Conservation (phyloP, 2,797 vertebrate genomes). For the Sciurus carolinensis region DNA sequence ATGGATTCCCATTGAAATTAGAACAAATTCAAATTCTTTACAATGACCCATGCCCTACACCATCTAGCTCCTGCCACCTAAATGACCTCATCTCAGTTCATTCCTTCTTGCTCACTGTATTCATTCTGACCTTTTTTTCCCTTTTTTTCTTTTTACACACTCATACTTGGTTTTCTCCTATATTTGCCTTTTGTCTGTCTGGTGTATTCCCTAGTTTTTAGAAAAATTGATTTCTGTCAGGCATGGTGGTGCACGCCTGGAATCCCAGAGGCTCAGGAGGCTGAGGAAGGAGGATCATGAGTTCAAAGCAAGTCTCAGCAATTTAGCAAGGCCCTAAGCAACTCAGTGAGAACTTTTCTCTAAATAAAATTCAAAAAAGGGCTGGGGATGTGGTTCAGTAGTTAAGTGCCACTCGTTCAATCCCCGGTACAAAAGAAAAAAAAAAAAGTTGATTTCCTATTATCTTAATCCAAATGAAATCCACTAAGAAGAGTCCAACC, state of each 20-base stretch:
- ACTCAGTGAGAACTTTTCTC: no score
- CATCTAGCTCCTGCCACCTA: not conserved
- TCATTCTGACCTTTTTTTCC: not conserved
- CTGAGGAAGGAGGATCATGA: no score
- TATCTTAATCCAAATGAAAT: not conserved
- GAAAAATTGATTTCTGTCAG: no score
- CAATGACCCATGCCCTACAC: not conserved
- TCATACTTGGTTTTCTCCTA: not conserved
- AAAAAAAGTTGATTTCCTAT: not conserved
- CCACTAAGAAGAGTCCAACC: not conserved
- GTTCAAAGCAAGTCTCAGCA: no score
- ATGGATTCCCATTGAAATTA: not conserved
- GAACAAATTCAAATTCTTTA: not conserved
- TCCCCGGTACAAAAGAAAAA: no score
- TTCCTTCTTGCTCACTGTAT: not conserved
- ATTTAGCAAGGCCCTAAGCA: no score
- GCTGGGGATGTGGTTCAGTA: no score
- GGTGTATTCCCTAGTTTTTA: not conserved
- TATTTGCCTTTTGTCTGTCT: not conserved
- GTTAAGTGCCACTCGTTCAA: no score
- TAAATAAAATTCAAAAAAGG: no score
- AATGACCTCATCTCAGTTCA: not conserved
- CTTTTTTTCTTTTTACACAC: not conserved
- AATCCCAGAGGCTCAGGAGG: no score
- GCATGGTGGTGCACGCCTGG: no score